Evolutionary conservation across 2,888 invertebrate genomes (phyloP).

Genomic region (Sisyra terminalis): DNA sequence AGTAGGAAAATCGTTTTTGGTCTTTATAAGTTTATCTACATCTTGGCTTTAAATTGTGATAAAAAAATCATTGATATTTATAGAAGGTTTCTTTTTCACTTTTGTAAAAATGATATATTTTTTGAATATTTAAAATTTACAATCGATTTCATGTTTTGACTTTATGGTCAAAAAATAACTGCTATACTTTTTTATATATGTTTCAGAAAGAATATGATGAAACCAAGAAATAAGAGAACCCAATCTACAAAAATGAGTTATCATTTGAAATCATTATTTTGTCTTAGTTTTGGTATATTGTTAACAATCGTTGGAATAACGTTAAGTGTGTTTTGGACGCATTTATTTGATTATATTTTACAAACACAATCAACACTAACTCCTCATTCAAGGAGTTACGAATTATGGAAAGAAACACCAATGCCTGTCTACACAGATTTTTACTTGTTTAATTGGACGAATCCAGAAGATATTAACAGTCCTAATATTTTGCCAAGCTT

Average conservation of each 20-base stretch:
- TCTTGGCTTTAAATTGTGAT: too few relatives aligned
- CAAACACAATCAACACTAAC: conserved; percentile 37
- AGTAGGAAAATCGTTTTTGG: too few relatives aligned
- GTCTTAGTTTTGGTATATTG: background rate
- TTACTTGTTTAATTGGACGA: conserved; percentile 68
- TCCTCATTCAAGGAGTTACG: conserved; percentile 42
- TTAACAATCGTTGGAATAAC: conserved; percentile 1
- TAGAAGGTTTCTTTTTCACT: too few relatives aligned
- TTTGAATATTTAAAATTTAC: too few relatives aligned
- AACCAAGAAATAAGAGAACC: background rate
- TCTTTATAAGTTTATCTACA: too few relatives aligned
- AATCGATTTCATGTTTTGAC: too few relatives aligned
- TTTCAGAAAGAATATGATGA: too few relatives aligned
- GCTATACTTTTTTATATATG: too few relatives aligned
- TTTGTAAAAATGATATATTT: too few relatives aligned
- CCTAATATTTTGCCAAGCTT: conserved; percentile 36
- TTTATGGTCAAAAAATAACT: too few relatives aligned
- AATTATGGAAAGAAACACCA: conserved; percentile 52
- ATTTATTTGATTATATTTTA: conserved; percentile 14
- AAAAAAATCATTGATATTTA: too few relatives aligned
- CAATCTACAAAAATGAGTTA: background rate
- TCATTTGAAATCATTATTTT: background rate
- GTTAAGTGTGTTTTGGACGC: conserved; percentile 3
- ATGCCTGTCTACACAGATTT: conserved; percentile 47
- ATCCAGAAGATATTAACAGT: conserved; percentile 44